Evolutionary conservation across 2,888 invertebrate genomes (phyloP), one percentile per base, ranked within the genome.

Genomic region (Neoitamus cyanurus): DNA sequence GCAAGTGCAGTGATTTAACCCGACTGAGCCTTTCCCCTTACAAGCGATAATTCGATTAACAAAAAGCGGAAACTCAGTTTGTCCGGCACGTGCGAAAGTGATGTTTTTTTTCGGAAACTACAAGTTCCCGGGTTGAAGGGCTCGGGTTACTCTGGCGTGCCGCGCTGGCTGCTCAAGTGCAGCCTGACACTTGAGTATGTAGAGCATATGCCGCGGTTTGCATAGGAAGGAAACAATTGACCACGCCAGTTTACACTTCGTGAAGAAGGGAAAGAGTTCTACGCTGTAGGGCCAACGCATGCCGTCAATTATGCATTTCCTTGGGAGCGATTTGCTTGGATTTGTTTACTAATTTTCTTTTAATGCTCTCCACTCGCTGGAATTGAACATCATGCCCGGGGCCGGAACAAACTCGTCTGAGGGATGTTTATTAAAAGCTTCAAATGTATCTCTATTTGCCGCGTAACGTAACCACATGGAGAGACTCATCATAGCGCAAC

Each of bases 31-130:
- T 80, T 48, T 80, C 58, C 77, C 77, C 58, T 80, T 20, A 11
- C 31, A 15, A 15, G 48, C 78, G 15, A 34, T 80, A 80, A 80
- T 58, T 58, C 78, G 75, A 37, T 58, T 80, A 80, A 80, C 20
- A 80, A 80, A 58, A 34, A 58, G 58, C 78, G 78, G 78, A 80
- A 80, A 58, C 34, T n/a, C 31, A 9, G 4, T n/a, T 13, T 58
- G 78, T 58, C 58, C 78, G 78, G 20, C 78, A 80, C 78, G 78
- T 80, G 78, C 58, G 48, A 80, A 80, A 80, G 11, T 58, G 31
- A 28, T 42, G 28, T 15, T 20, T 9, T 11, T 46, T 58, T 58
- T 58, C 20, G 58, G 25, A 20, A 42, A 42, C 4, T 42, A 42
- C 15, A 42, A n/a, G 42, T 42, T 42, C 42, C 42, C 42, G 6